Base-by-base conservation (phyloP, 1,140 invertebrate genomes). In the Mya arenaria region DNA sequence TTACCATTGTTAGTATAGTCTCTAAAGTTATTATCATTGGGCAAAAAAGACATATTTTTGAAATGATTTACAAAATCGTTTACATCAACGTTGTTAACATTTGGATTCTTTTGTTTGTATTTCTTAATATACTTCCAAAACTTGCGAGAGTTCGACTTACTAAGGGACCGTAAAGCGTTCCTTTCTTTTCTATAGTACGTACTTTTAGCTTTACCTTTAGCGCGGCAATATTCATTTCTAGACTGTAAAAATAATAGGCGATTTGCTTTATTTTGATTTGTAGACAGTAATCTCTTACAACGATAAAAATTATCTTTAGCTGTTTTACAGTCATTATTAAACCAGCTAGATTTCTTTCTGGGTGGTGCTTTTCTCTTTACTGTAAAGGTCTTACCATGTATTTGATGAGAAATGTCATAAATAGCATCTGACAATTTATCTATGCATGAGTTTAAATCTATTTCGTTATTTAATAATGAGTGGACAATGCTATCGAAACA, bases 91-190 rank as follows among this genome's bases (percentile, higher is more conserved):
- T n/a, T 68, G 23, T n/a, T 39, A 5, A 19, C 10, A 41, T 44
- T 41, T 23, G 65, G 44, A 39, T 68, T 68, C 4, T 68, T 68
- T 68, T 68, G 19, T 17, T 23, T 68, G 44, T 68, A 68, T 68
- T 68, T 68, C 8, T 41, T 37, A 2, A 68, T 28, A 44, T 68
- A 68, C 8, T 52, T 52, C 48, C 48, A 52, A 23, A 10, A 52
- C 48, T 52, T 52, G 25, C 48, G 48, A 17, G 65, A 28, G 37
- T 39, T 41, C 28, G 65, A 23, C 25, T 68, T 68, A 25, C 65
- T 68, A 10, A 68, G 23, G 15, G 25, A 15, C 28, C 34, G 44
- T 41, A 68, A 34, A 39, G 17, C 41, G 19, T 0, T 13, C 39
- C 25, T 68, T 28, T 68, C 65, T 41, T 44, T 39, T 23, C 23